These are phyloP conservation scores for Pollimyrus isidori DNA, from an alignment of 2,113 vertebrate genomes.

Conservation along the genomic window DNA sequence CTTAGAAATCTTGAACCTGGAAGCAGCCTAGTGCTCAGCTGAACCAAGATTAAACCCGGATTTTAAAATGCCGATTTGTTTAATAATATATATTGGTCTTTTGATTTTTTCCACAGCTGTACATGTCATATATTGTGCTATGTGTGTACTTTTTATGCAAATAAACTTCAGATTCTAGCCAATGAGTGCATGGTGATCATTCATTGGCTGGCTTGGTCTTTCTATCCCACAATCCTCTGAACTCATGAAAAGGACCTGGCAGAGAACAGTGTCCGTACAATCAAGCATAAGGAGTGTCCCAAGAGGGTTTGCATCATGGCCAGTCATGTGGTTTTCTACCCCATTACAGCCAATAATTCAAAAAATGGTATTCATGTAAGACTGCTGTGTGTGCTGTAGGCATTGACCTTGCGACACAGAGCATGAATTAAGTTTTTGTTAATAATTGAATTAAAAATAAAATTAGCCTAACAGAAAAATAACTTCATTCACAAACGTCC, in stretches of 20 bases:
- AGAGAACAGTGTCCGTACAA: not conserved
- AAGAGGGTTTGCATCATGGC: not conserved
- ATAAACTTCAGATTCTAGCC: not conserved
- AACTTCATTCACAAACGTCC: not conserved
- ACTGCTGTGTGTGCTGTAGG: not conserved
- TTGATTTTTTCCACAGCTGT: too few species aligned
- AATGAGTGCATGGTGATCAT: not conserved
- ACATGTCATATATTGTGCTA: not conserved
- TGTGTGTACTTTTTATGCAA: not conserved
- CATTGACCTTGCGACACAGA: not conserved
- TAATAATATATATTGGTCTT: too few species aligned
- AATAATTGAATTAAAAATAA: not conserved
- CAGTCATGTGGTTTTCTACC: not conserved
- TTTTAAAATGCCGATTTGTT: too few species aligned
- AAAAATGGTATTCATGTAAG: not conserved
- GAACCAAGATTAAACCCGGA: too few species aligned
- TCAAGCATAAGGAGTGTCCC: not conserved
- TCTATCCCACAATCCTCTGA: not conserved
- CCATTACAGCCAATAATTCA: not conserved
- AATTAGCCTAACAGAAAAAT: not conserved
- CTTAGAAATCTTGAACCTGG: too few species aligned
- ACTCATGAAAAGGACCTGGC: not conserved
- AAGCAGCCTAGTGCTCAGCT: too few species aligned
- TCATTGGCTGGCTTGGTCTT: not conserved
- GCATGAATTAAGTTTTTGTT: not conserved